Conservation (phyloP, 2,888 invertebrate genomes). For the Macrosiphum euphorbiae region DNA sequence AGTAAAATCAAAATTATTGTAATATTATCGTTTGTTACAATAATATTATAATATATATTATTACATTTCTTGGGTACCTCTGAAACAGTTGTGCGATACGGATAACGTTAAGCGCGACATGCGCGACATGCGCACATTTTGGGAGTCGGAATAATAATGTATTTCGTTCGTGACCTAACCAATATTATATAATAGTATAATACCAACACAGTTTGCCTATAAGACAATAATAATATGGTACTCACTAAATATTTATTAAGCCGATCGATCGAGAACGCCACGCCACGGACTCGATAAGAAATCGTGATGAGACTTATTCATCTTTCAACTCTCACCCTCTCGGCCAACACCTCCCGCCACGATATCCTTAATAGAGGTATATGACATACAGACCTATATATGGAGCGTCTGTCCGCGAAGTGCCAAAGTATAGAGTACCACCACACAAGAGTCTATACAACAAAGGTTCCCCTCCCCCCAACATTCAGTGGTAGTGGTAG, state of each 20-base stretch:
- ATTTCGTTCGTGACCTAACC: not conserved
- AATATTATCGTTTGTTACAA: not conserved
- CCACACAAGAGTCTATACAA: not conserved
- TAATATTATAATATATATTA: too few relatives aligned
- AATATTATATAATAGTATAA: too few relatives aligned
- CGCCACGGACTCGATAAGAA: not conserved
- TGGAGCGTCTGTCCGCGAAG: not conserved
- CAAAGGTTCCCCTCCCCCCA: too few relatives aligned
- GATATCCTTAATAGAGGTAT: not conserved
- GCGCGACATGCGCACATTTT: not conserved
- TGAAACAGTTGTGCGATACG: not conserved
- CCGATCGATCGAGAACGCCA: not conserved
- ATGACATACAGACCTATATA: too few relatives aligned
- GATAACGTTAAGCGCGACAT: not conserved
- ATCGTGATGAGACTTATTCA: not conserved
- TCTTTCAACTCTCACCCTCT: not conserved
- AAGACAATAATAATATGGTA: not conserved
- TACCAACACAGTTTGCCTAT: not conserved
- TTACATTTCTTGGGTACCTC: not conserved
- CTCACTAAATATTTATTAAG: not conserved
- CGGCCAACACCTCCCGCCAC: not conserved
- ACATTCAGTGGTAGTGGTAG: too few relatives aligned
- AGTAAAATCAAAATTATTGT: not conserved
- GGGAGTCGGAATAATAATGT: not conserved
- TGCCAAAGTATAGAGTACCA: not conserved